A percentile compares a stretch with the other conserved stretches of the same genome.
phyloP scores from a whole-genome alignment of 2,113 vertebrate genomes.

The Lagopus muta region DNA sequence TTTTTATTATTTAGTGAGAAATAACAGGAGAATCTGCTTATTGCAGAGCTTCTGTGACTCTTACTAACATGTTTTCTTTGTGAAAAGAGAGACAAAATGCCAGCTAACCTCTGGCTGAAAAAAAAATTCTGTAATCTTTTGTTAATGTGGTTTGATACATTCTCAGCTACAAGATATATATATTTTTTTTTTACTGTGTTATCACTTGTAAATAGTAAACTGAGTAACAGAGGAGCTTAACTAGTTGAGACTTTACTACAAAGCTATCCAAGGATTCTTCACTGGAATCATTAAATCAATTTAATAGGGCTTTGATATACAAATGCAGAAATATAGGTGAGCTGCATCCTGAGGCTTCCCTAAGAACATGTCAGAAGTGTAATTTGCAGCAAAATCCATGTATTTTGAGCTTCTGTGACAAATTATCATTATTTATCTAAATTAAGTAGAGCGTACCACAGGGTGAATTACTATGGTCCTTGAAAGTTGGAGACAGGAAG shows the following conservation, averaged over 20 bases:
- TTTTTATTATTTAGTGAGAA: neutral
- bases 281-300: neutral
- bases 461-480: neutral
- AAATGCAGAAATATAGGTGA: neutral
- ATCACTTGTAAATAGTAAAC: neutral
- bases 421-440: rapidly evolving
- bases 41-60: neutral
- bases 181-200: neutral
- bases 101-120: neutral
- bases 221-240: neutral
- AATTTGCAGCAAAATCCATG: neutral
- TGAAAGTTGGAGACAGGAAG: neutral
- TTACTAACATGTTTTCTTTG: neutral
- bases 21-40: neutral
- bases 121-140: neutral
- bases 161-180: neutral
- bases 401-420: neutral
- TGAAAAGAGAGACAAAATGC: neutral
- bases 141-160: neutral
- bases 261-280: neutral
- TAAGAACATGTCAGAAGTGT: neutral
- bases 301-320: neutral
- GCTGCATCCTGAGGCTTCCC: neutral
- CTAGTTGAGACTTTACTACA: neutral
- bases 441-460: neutral